Base-by-base conservation (phyloP, 1,140 invertebrate genomes). In the Drosophila ironensis region DNA sequence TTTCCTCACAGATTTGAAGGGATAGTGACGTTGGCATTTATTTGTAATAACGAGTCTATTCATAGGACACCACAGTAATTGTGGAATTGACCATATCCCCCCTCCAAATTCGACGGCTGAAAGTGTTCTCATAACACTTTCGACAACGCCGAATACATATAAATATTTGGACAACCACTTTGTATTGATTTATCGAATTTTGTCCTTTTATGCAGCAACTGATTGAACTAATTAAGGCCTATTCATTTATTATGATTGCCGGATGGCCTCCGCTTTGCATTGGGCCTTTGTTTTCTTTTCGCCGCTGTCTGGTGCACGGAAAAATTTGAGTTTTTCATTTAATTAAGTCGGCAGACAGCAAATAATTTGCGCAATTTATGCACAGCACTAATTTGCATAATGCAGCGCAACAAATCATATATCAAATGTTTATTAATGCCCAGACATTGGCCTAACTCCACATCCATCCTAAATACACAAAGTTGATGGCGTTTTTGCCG, bases 351-450 rank as follows among this genome's bases (percentile, higher is more conserved):
- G 47, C 72, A 81, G 77, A 81, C 77, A 56, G 72, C 52, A 47
- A 35, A 77, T 77, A 84, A 81, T 77, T 77, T 56, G 46, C 28
- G 30, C 47, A 84, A 81, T 84, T 81, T 81, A 81, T 81, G 77
- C 61, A 47, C 68, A 27, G 56, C 45, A 68, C 28, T 50, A 60
- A 86, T 86, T 86, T 86, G 78, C 78, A 84, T 84, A 84, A 84
- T 84, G 64, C 73, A 86, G 50, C 68, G 53, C 53, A 77, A 81
- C 59, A 84, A 86, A 84, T 84, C 80, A 78, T 63, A 72, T 64
- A 57, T 70, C 69, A 81, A 84, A 84, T 78, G 74, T 78, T 74
- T 70, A 82, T 70, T 73, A 82, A 78, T 82, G 77, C 25, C 57
- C 44, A 63, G 42, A 63, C 57, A 64, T 63, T 38, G 41, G 33